These are phyloP conservation scores for Conchocele bisecta DNA, from an alignment of 2,888 invertebrate genomes.

Conservation along the genomic window DNA sequence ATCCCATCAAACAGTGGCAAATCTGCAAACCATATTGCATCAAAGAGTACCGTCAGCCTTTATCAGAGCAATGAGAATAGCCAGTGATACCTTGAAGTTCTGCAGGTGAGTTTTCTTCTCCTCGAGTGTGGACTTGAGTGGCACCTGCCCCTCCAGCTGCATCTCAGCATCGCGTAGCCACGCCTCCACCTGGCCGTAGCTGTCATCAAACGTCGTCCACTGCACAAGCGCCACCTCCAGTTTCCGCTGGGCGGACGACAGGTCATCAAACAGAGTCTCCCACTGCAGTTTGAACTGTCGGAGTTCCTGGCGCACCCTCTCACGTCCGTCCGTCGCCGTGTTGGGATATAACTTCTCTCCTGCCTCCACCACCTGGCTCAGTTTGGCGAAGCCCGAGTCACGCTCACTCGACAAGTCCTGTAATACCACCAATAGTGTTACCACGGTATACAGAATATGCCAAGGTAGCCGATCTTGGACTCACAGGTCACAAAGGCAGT, in stretches of 20 bases:
- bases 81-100: constrained; percentile 77
- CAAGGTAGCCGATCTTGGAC: too few relatives aligned
- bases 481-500: too few relatives aligned
- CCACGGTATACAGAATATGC: too few relatives aligned
- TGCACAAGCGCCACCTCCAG: constrained; percentile 94
- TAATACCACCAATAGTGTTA: too few relatives aligned
- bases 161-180: constrained; percentile 91
- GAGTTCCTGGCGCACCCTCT: constrained; percentile 93
- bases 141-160: constrained; percentile 90
- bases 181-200: constrained; percentile 89
- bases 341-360: constrained; percentile 96
- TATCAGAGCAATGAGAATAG: too few relatives aligned
- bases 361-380: constrained; percentile 89
- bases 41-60: too few relatives aligned
- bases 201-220: constrained; percentile 96
- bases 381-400: constrained; percentile 92
- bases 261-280: constrained; percentile 93
- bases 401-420: constrained; percentile 87
- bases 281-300: constrained; percentile 92
- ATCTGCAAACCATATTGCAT: too few relatives aligned
- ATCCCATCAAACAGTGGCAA: too few relatives aligned
- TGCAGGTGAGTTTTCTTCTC: constrained; percentile 92
- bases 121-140: constrained; percentile 92
- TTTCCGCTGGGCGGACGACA: constrained; percentile 92
- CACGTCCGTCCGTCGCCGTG: constrained; percentile 95